Conservation (phyloP, 2,888 invertebrate genomes). For the Thelaira solivaga region DNA sequence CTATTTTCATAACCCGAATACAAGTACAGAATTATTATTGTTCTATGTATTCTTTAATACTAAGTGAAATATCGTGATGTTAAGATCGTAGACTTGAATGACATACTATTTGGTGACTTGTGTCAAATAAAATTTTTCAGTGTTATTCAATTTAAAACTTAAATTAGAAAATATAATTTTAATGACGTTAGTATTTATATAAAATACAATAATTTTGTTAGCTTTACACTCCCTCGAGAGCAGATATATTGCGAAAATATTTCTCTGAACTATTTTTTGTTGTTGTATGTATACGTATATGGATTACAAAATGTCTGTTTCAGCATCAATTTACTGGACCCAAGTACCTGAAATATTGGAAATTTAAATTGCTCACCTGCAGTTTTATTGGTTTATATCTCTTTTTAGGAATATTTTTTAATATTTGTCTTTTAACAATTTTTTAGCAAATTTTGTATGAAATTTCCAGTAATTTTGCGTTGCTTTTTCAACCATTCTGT, state of each 20-base stretch:
- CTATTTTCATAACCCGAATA: no score
- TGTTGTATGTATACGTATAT: background rate
- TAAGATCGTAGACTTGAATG: no score
- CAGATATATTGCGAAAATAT: no score
- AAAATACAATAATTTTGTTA: background rate
- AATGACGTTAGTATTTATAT: background rate
- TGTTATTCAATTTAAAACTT: no score
- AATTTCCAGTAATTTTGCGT: constrained; percentile 23
- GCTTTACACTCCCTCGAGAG: background rate
- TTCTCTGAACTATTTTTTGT: background rate
- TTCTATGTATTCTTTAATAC: no score
- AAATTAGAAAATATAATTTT: background rate
- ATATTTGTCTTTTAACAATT: constrained; percentile 2
- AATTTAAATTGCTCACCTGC: background rate
- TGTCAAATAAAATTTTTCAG: no score
- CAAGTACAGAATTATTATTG: no score
- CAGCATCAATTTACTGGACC: constrained; percentile 36
- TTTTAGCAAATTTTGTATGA: constrained; percentile 4
- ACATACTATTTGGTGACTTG: no score
- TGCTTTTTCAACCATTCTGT: background rate
- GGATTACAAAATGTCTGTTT: constrained; percentile 42
- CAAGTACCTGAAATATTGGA: constrained; percentile 2
- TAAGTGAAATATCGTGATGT: no score
- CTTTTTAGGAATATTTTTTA: constrained; percentile 33
- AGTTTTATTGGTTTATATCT: constrained; percentile 12